A percentile compares a stretch with the other conserved stretches of the same genome.
Evolutionary conservation across 2,888 invertebrate genomes (phyloP).

Genomic region (Tetropium fuscum): DNA sequence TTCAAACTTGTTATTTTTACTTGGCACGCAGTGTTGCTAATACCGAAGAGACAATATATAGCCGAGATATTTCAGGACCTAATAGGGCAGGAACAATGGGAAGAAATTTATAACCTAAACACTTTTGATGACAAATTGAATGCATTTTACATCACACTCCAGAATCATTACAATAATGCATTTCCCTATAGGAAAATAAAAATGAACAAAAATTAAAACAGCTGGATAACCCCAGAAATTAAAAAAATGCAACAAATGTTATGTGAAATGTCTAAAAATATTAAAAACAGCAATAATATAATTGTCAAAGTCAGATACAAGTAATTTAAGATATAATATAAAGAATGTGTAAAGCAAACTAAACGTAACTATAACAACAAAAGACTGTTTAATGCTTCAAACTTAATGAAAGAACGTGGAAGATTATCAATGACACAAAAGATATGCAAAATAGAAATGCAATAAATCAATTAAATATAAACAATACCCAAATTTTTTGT

Average conservation of each 20-base stretch:
- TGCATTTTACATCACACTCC: not conserved
- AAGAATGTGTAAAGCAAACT: not conserved
- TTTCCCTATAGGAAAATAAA: not conserved
- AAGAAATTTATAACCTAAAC: not conserved
- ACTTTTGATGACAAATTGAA: not conserved
- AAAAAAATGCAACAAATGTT: constrained; percentile 12
- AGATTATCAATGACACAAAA: constrained; percentile 15
- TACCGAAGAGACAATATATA: not conserved
- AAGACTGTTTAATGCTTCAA: constrained; percentile 6
- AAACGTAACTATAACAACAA: constrained; percentile 3
- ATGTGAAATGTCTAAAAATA: constrained; percentile 9
- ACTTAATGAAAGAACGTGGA: constrained; percentile 19
- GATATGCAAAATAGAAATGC: not conserved
- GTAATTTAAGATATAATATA: not conserved
- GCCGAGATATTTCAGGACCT: constrained; percentile 6
- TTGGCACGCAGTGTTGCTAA: not conserved
- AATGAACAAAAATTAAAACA: not conserved
- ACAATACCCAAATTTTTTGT: not conserved
- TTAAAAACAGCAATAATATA: constrained; percentile 6
- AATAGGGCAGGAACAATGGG: not conserved
- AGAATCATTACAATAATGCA: not conserved
- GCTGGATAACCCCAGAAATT: constrained; percentile 6
- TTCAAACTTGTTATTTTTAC: constrained; percentile 9
- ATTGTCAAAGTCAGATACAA: constrained; percentile 6
- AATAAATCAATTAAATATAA: not conserved